Evolutionary conservation across 2,797 vertebrate genomes (phyloP).

Genomic region (Menidia menidia): DNA sequence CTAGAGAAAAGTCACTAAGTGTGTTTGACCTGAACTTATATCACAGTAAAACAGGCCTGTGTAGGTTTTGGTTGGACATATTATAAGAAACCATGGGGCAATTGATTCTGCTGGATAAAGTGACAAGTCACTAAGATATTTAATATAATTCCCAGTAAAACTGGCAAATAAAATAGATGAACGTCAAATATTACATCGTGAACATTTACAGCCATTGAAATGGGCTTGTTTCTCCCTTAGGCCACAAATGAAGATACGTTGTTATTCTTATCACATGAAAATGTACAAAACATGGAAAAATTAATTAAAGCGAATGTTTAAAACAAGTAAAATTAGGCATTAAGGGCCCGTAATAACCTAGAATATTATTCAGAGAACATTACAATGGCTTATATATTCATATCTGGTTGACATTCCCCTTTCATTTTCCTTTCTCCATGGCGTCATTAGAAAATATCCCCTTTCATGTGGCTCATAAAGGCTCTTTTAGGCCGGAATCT

Average conservation of each 20-base stretch:
- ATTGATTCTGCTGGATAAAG: background rate
- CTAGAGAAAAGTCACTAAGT: too few species aligned
- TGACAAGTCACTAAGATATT: background rate
- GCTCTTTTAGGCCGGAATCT: too few species aligned
- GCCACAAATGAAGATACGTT: background rate
- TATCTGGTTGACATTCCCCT: background rate
- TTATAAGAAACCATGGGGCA: background rate
- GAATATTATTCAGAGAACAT: background rate
- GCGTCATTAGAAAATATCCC: slow-evolving; percentile 11
- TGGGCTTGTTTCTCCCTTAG: too few species aligned
- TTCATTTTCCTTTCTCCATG: background rate
- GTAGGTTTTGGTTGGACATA: background rate
- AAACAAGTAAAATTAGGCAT: background rate
- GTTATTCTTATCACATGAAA: background rate
- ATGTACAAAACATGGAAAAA: background rate
- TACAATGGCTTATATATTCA: background rate
- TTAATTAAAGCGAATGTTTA: background rate
- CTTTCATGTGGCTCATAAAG: background rate
- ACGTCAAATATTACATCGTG: background rate
- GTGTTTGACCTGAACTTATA: too few species aligned
- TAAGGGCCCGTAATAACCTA: background rate
- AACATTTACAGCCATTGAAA: too few species aligned
- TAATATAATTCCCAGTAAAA: background rate
- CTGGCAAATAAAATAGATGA: background rate
- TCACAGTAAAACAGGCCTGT: background rate